phyloP scores from a whole-genome alignment of 1,140 invertebrate genomes.

The Hesperophylax magnus region DNA sequence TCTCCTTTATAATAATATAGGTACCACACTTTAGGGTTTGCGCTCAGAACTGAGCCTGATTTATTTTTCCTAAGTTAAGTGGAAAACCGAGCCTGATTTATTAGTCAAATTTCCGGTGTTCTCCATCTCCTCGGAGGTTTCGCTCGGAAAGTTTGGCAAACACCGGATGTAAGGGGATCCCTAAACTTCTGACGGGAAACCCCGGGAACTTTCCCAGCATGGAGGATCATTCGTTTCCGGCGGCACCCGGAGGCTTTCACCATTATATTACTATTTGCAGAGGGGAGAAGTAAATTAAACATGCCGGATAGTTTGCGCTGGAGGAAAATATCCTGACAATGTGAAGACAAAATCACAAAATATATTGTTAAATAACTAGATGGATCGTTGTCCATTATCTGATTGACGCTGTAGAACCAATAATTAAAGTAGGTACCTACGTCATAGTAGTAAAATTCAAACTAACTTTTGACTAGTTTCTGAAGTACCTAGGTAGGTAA shows the following conservation, averaged over 20 bases:
- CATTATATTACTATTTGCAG: constrained; percentile 52
- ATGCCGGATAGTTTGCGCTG: constrained; percentile 16
- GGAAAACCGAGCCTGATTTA: constrained; percentile 53
- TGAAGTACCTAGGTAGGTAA: no score
- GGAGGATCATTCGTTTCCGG: constrained; percentile 56
- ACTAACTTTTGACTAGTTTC: no score
- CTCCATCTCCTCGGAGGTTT: constrained; percentile 43
- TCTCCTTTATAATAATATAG: no score
- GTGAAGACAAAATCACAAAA: neutral
- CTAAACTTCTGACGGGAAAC: constrained; percentile 47
- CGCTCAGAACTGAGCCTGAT: constrained; percentile 11
- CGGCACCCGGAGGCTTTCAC: constrained; percentile 44
- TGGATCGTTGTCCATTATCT: no score
- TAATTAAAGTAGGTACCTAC: no score
- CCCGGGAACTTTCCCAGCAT: constrained; percentile 44
- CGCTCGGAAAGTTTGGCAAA: constrained; percentile 49
- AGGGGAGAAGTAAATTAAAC: constrained; percentile 51
- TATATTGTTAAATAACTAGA: no score
- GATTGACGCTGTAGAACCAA: no score
- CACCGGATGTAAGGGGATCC: constrained; percentile 52
- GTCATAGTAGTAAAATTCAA: no score
- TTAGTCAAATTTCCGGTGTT: constrained; percentile 54
- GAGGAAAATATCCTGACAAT: neutral
- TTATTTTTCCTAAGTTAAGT: constrained; percentile 24
- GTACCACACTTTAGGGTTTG: neutral